These are phyloP conservation scores for Aethes cnicana DNA, from an alignment of 2,888 invertebrate genomes.

Conservation along the genomic window DNA sequence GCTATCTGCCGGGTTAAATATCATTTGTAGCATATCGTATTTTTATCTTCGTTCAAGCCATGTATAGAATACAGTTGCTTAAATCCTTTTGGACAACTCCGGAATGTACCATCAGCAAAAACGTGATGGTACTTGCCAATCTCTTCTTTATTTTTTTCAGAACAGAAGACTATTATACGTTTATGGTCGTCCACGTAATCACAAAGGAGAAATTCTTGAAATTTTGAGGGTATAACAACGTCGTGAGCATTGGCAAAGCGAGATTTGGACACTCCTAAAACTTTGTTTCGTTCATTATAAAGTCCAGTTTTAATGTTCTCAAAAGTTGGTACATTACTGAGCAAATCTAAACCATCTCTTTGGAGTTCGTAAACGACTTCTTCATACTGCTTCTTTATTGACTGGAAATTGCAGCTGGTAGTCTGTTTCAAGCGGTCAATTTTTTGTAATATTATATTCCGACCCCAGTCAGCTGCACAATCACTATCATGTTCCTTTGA, in stretches of 20 bases:
- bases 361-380: slow-evolving; percentile 10
- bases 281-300: slow-evolving; percentile 2
- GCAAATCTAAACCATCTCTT: slow-evolving; percentile 2
- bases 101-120: background rate
- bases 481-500: slow-evolving; percentile 1
- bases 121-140: background rate
- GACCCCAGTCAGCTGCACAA: slow-evolving; percentile 4
- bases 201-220: background rate
- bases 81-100: background rate
- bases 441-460: slow-evolving; percentile 7
- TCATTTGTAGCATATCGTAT: background rate
- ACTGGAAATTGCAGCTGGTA: slow-evolving; percentile 12
- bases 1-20: too few relatives aligned
- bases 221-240: slow-evolving; percentile 1
- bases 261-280: slow-evolving; percentile 2
- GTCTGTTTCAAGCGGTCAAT: slow-evolving; percentile 4
- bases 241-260: slow-evolving; percentile 1
- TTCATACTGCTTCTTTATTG: slow-evolving; percentile 7
- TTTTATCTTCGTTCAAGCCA: slow-evolving; percentile 1
- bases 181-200: background rate
- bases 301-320: slow-evolving; percentile 6
- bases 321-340: slow-evolving; percentile 10
- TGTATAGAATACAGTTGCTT: background rate
- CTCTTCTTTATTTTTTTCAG: background rate
- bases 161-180: slow-evolving; percentile 5